These are phyloP conservation scores for Drosophila mercatorum DNA, from an alignment of 2,888 invertebrate species.

Conservation along the genomic window DNA sequence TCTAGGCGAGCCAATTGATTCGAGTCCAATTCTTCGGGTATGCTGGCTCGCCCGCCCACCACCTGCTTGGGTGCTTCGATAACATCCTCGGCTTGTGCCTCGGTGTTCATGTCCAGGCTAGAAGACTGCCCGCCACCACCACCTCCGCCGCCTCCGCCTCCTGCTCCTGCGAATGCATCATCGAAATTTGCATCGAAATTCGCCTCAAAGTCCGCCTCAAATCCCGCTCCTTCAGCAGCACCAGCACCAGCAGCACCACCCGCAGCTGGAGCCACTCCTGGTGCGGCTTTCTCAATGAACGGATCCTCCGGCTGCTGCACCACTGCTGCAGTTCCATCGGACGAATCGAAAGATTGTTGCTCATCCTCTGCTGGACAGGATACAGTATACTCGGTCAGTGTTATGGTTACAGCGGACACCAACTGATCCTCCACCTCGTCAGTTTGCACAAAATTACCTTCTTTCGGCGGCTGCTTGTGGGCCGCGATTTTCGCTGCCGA, in stretches of 20 bases:
- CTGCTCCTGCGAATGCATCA: constrained; percentile 84
- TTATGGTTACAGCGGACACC: constrained; percentile 60
- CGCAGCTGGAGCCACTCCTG: constrained; percentile 26
- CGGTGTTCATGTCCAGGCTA: constrained; percentile 59
- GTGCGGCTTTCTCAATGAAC: constrained; percentile 77
- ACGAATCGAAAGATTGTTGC: constrained; percentile 73
- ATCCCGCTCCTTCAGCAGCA: constrained; percentile 65
- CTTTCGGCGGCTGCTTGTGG: constrained; percentile 41
- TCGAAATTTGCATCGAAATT: constrained; percentile 82
- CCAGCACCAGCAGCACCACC: constrained; percentile 4
- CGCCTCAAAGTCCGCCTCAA: constrained; percentile 84
- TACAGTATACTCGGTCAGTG: constrained; percentile 63
- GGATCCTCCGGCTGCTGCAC: constrained; percentile 79
- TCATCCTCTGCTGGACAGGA: constrained; percentile 72
- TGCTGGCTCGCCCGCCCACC: constrained; percentile 92
- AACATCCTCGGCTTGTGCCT: constrained; percentile 63
- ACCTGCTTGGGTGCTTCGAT: constrained; percentile 87
- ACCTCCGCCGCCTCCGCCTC: constrained; percentile 47
- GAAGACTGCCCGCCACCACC: constrained; percentile 61
- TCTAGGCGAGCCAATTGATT: constrained; percentile 94
- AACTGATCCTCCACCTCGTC: constrained; percentile 25
- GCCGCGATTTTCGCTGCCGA: constrained; percentile 51
- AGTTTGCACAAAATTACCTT: constrained; percentile 65
- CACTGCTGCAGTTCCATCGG: constrained; percentile 73
- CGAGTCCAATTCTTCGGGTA: constrained; percentile 95